These are phyloP conservation scores for Onychorhynchus coronatus DNA, from an alignment of 2,113 vertebrate genomes.

Conservation along the genomic window DNA sequence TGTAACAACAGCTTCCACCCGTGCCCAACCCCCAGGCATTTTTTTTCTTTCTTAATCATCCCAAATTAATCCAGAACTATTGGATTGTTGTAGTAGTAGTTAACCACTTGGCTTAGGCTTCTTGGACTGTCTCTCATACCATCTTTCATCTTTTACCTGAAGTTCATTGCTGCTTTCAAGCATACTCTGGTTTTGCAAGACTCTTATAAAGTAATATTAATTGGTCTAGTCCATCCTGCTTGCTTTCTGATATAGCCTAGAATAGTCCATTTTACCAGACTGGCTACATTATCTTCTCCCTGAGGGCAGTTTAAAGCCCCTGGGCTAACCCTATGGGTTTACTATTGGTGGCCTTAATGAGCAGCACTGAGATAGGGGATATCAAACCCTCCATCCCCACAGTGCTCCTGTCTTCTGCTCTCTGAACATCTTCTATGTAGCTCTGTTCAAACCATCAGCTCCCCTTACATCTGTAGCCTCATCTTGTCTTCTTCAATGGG, in stretches of 20 bases:
- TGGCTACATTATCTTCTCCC: background rate
- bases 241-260: background rate
- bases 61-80: background rate
- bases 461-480: background rate
- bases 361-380: background rate
- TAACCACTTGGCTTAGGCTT: background rate
- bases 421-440: background rate
- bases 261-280: background rate
- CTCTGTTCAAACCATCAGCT: background rate
- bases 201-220: background rate
- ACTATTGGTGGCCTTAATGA: background rate
- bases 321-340: background rate
- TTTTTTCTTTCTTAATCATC: background rate
- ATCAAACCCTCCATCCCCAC: background rate
- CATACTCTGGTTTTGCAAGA: background rate
- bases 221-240: background rate
- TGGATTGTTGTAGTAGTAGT: background rate
- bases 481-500: background rate
- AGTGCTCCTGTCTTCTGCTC: background rate
- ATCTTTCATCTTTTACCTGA: background rate
- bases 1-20: background rate
- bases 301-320: rapidly evolving
- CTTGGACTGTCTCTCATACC: background rate
- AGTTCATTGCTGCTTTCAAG: background rate
- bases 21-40: background rate